Conservation (phyloP, 2,888 invertebrate genomes). For the Apotomis betuletana region DNA sequence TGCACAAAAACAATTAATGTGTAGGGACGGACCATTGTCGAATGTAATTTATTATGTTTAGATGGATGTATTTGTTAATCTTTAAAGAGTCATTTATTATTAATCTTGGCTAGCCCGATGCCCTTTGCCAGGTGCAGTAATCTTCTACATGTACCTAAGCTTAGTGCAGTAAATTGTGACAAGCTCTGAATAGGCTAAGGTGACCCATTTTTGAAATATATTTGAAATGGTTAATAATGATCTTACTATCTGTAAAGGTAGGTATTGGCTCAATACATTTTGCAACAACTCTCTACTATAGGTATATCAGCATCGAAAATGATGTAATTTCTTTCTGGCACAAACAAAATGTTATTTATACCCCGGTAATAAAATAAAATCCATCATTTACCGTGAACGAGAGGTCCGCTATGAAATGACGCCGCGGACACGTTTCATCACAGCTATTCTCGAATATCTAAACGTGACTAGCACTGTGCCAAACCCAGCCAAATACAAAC, state of each 20-base stretch:
- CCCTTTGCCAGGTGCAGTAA: slow-evolving; percentile 23
- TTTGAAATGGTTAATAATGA: too few relatives aligned
- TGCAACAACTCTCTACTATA: too few relatives aligned
- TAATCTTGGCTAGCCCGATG: slow-evolving; percentile 26
- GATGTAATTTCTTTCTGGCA: slow-evolving; percentile 18
- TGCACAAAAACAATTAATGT: slow-evolving; percentile 26
- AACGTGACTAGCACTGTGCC: slow-evolving; percentile 43
- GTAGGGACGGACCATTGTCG: slow-evolving; percentile 30
- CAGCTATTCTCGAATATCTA: slow-evolving; percentile 53
- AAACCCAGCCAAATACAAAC: slow-evolving; percentile 51
- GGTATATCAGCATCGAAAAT: neutral
- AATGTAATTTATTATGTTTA: slow-evolving; percentile 34
- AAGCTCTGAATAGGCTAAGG: neutral
- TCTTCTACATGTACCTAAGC: neutral
- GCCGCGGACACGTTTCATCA: slow-evolving; percentile 45
- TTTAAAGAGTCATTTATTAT: slow-evolving; percentile 25
- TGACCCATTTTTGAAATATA: too few relatives aligned
- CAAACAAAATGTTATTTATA: slow-evolving; percentile 32
- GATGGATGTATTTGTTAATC: slow-evolving; percentile 25
- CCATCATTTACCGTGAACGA: slow-evolving; percentile 32
- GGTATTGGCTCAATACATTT: too few relatives aligned
- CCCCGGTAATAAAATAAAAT: slow-evolving; percentile 32
- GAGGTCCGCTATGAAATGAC: slow-evolving; percentile 37
- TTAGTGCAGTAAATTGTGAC: slow-evolving; percentile 7
- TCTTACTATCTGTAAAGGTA: too few relatives aligned